phyloP scores from a whole-genome alignment of 2,888 invertebrate genomes.

The Agrochola litura region DNA sequence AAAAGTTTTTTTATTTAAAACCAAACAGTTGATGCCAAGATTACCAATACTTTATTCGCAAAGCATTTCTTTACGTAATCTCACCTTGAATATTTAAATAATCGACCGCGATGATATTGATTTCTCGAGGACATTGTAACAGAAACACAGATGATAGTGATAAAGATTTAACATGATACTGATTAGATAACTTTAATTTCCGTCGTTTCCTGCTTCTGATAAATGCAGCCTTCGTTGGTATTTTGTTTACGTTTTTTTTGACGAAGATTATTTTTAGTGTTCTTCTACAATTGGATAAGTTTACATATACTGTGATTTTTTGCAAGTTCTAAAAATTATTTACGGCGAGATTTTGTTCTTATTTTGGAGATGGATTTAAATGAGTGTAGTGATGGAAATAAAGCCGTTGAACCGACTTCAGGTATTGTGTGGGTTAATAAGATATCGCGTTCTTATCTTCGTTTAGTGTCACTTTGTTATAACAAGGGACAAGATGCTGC shows the following conservation, averaged over 20 bases:
- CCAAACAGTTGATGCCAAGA: not conserved
- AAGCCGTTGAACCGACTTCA: constrained; percentile 23
- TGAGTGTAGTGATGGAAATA: constrained; percentile 34
- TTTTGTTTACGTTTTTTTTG: constrained; percentile 45
- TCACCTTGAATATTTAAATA: constrained; percentile 59
- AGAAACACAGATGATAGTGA: constrained; percentile 39
- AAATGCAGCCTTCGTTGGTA: constrained; percentile 44
- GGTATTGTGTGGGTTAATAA: constrained; percentile 47
- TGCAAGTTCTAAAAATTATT: not conserved
- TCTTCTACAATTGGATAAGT: not conserved
- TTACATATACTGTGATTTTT: constrained; percentile 41
- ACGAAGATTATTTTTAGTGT: constrained; percentile 31
- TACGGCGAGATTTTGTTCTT: not conserved
- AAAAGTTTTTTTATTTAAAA: not conserved
- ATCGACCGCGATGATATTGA: constrained; percentile 57
- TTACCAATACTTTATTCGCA: not conserved
- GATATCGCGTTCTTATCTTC: constrained; percentile 43
- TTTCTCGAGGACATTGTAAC: constrained; percentile 61
- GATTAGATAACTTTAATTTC: constrained; percentile 60
- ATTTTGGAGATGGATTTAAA: constrained; percentile 45
- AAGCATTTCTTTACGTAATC: constrained; percentile 37
- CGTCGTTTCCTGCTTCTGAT: constrained; percentile 62
- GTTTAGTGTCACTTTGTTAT: constrained; percentile 51
- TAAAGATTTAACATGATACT: constrained; percentile 40
- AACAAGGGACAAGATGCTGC: constrained; percentile 32